Evolutionary conservation across 1,140 invertebrate genomes (phyloP).

Genomic region (Drosophila pectinifera): DNA sequence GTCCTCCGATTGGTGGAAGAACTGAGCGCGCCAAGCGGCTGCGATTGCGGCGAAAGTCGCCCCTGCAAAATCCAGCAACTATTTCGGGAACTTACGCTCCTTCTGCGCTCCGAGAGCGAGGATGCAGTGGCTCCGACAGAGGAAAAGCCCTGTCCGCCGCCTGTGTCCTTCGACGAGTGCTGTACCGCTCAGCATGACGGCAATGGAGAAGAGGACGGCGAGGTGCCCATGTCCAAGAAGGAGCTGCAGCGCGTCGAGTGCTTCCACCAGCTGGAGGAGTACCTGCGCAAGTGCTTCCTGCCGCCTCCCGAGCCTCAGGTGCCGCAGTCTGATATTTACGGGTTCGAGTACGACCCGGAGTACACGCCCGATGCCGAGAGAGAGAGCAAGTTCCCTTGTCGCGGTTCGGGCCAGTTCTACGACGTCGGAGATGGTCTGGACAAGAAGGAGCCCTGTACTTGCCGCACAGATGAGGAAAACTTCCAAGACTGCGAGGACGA

Average conservation of each 20-base stretch:
- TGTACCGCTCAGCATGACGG: background rate
- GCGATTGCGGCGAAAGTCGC: conserved; percentile 24
- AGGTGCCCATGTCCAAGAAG: conserved; percentile 5
- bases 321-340: conserved; percentile 38
- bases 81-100: conserved; percentile 38
- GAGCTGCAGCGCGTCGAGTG: conserved; percentile 24
- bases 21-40: conserved; percentile 8
- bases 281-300: conserved; percentile 47
- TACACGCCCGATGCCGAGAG: conserved; percentile 9
- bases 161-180: conserved; percentile 38
- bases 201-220: background rate
- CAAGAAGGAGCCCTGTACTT: too few relatives aligned
- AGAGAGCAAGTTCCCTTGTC: background rate
- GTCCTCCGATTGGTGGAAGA: conserved; percentile 29
- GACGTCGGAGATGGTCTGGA: background rate
- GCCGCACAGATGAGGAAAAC: background rate
- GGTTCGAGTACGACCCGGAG: conserved; percentile 48
- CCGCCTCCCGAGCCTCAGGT: background rate
- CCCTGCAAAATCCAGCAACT: conserved; percentile 19
- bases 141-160: background rate
- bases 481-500: conserved; percentile 14
- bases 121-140: conserved; percentile 5
- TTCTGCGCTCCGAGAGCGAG: conserved; percentile 36
- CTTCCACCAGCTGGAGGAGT: conserved; percentile 52
- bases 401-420: background rate